Evolutionary conservation across 2,888 invertebrate species (phyloP).

Genomic region (Graphium colonna): DNA sequence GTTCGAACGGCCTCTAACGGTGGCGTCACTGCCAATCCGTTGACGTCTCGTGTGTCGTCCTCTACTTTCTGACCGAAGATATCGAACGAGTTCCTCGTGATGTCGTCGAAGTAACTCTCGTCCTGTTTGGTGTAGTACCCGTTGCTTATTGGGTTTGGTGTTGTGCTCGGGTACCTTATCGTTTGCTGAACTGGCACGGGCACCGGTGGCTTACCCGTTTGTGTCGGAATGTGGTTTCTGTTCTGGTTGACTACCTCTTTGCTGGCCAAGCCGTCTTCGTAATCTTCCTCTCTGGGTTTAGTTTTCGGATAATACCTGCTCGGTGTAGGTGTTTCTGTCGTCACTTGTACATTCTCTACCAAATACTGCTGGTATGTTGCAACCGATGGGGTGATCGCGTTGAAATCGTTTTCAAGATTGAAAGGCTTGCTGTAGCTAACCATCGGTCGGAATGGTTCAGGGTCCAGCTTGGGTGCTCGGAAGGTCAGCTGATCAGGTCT

Average conservation of each 20-base stretch:
- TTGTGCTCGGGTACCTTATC: slow-evolving; percentile 63
- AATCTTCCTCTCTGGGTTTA: slow-evolving; percentile 70
- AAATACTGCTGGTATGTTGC: slow-evolving; percentile 66
- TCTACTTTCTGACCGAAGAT: slow-evolving; percentile 85
- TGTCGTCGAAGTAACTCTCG: slow-evolving; percentile 84
- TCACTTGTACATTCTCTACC: slow-evolving; percentile 67
- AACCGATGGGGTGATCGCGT: slow-evolving; percentile 62
- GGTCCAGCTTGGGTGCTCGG: slow-evolving; percentile 76
- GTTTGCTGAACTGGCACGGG: slow-evolving; percentile 44
- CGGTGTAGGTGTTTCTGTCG: slow-evolving; percentile 74
- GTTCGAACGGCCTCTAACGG: slow-evolving; percentile 68
- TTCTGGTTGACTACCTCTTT: slow-evolving; percentile 52
- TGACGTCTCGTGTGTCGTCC: slow-evolving; percentile 67
- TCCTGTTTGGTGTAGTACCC: slow-evolving; percentile 85
- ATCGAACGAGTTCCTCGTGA: slow-evolving; percentile 87
- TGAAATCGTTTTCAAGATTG: slow-evolving; percentile 65
- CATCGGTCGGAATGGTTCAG: slow-evolving; percentile 83
- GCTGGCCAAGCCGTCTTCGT: slow-evolving; percentile 52
- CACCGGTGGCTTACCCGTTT: slow-evolving; percentile 56
- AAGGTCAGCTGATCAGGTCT: slow-evolving; percentile 69
- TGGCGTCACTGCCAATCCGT: slow-evolving; percentile 69
- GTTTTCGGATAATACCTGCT: slow-evolving; percentile 73
- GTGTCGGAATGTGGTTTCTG: slow-evolving; percentile 56
- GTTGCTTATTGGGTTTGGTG: slow-evolving; percentile 79
- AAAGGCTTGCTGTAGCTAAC: slow-evolving; percentile 79